Conservation (phyloP, 2,113 vertebrate species). For the Stegostoma tigrinum region DNA sequence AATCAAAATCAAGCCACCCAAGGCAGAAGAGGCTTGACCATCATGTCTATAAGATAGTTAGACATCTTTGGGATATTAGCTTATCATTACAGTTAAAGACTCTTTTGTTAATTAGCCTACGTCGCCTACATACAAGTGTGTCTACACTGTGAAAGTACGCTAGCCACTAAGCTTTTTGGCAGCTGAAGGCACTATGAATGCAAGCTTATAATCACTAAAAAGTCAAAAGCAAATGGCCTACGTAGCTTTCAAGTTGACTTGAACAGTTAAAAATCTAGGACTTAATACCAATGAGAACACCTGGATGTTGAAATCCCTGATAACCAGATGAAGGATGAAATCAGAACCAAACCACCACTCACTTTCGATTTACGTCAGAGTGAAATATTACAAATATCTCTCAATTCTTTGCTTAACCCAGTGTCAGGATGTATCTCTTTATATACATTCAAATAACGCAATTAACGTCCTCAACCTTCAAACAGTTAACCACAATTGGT, state of each 20-base stretch:
- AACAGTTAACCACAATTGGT: not conserved
- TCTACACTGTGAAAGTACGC: not conserved
- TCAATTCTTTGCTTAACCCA: not conserved
- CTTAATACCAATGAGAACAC: not conserved
- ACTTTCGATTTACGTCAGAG: not conserved
- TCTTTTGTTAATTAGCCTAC: not conserved
- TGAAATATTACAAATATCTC: not conserved
- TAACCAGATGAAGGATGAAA: not conserved
- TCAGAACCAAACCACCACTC: too few relatives aligned
- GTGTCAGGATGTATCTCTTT: too few relatives aligned
- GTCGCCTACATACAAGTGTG: not conserved
- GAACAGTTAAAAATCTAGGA: not conserved
- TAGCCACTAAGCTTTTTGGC: not conserved
- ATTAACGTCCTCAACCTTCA: not conserved
- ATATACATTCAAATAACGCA: too few relatives aligned
- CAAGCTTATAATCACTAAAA: not conserved
- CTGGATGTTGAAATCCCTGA: not conserved
- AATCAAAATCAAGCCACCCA: not conserved
- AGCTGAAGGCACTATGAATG: not conserved
- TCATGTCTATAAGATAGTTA: not conserved
- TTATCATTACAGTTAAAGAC: not conserved
- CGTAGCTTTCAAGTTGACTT: not conserved
- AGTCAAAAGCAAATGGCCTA: not conserved
- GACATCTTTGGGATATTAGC: not conserved
- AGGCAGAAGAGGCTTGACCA: not conserved